Percentiles rank a stretch among this genome's conserved stretches.
Conservation (phyloP, 2,888 invertebrate species). For the Trachelus tabidus region DNA sequence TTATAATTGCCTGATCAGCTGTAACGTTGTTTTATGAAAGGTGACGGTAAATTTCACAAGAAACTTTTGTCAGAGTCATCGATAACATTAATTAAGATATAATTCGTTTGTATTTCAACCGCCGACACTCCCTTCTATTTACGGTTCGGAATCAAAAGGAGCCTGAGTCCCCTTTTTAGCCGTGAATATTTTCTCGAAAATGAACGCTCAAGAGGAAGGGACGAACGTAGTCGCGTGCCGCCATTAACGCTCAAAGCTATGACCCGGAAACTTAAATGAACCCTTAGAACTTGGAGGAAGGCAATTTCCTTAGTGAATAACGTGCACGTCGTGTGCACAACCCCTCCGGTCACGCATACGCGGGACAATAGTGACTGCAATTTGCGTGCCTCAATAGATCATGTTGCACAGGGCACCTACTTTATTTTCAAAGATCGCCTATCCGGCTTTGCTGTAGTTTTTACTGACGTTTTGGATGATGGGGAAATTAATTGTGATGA, state of each 20-base stretch:
- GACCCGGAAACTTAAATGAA: conserved; percentile 52
- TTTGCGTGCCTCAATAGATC: conserved; percentile 41
- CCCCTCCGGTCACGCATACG: conserved; percentile 25
- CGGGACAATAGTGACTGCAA: conserved; percentile 35
- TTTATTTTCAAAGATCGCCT: background rate
- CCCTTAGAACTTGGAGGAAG: conserved; percentile 41
- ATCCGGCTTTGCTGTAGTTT: background rate
- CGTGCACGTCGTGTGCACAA: conserved; percentile 5
- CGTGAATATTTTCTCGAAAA: background rate
- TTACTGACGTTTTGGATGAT: background rate
- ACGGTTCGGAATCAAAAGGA: background rate
- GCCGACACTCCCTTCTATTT: background rate
- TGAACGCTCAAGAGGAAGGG: background rate
- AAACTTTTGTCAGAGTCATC: too few relatives aligned
- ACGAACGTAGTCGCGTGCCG: conserved; percentile 5
- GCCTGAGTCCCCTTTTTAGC: background rate
- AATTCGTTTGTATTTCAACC: too few relatives aligned
- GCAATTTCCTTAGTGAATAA: conserved; percentile 39
- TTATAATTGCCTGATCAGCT: too few relatives aligned
- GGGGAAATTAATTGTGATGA: background rate
- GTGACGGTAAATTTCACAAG: too few relatives aligned
- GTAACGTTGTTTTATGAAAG: too few relatives aligned
- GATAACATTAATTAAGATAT: too few relatives aligned
- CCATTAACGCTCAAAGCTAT: conserved; percentile 30
- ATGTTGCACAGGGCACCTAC: background rate